Evolutionary conservation across 2,113 vertebrate species (phyloP).

Genomic region (Tupaia chinensis): DNA sequence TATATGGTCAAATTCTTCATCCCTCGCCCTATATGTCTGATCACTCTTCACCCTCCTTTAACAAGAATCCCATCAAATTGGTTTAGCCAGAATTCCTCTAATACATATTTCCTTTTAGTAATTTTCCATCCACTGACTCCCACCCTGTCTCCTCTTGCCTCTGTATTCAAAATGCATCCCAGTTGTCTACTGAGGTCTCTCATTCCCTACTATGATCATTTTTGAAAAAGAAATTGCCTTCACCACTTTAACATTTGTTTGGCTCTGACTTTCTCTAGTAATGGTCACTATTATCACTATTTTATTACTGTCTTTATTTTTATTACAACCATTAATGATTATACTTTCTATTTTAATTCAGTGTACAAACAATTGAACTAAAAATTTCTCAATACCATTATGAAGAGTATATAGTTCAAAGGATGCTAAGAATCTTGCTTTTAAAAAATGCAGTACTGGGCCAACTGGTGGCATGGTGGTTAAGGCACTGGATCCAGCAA

Average conservation of each 20-base stretch:
- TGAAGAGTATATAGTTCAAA: constrained; percentile 20
- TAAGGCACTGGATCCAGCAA: too few species aligned
- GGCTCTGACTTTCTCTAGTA: not conserved
- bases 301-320: constrained; percentile 16
- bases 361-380: constrained; percentile 25
- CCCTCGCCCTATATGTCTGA: not conserved
- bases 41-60: not conserved
- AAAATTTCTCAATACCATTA: not conserved
- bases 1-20: not conserved
- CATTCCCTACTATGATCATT: not conserved
- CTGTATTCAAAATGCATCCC: not conserved
- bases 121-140: not conserved
- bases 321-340: constrained; percentile 21
- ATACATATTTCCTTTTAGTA: not conserved
- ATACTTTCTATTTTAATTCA: constrained; percentile 36
- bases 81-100: not conserved
- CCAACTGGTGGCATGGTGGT: too few species aligned
- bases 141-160: not conserved
- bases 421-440: constrained; percentile 27
- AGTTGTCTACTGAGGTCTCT: not conserved
- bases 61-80: not conserved
- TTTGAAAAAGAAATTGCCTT: not conserved
- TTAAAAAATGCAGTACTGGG: not conserved
- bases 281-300: not conserved
- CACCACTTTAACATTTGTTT: not conserved